phyloP scores from a whole-genome alignment of 2,888 invertebrate species.

The Platynereis dumerilii region DNA sequence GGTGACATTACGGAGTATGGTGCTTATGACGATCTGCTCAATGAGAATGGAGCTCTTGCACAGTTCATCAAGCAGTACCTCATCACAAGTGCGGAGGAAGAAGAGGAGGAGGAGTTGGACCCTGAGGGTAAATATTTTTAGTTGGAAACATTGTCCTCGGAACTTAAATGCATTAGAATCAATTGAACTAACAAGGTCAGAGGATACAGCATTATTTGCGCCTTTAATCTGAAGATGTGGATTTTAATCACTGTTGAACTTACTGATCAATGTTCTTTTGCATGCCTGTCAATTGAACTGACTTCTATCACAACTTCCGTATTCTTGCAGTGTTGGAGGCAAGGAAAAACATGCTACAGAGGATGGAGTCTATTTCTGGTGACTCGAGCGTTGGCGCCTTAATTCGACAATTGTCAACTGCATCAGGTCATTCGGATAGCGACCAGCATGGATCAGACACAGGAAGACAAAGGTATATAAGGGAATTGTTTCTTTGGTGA shows the following conservation, averaged over 20 bases:
- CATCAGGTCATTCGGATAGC: conserved; percentile 1
- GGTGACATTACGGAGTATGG: conserved; percentile 89
- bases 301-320: too few relatives aligned
- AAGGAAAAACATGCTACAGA: conserved; percentile 39
- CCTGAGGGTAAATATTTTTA: conserved; percentile 13
- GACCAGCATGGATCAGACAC: not conserved
- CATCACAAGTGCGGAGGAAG: conserved; percentile 9
- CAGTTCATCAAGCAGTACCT: conserved; percentile 66
- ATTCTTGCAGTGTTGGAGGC: conserved; percentile 38
- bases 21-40: conserved; percentile 85
- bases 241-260: too few relatives aligned
- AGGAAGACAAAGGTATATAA: too few relatives aligned
- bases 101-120: conserved; percentile 25
- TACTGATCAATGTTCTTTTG: too few relatives aligned
- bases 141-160: too few relatives aligned
- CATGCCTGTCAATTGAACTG: too few relatives aligned
- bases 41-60: conserved; percentile 73
- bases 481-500: too few relatives aligned
- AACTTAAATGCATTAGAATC: too few relatives aligned
- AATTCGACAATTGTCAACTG: not conserved
- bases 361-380: conserved; percentile 30
- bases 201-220: too few relatives aligned
- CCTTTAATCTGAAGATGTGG: too few relatives aligned
- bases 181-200: too few relatives aligned
- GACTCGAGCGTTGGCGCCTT: not conserved